Evolutionary conservation across 2,888 invertebrate species (phyloP), one percentile per base, ranked within the genome.

Genomic region (Agonopterix arenella): DNA sequence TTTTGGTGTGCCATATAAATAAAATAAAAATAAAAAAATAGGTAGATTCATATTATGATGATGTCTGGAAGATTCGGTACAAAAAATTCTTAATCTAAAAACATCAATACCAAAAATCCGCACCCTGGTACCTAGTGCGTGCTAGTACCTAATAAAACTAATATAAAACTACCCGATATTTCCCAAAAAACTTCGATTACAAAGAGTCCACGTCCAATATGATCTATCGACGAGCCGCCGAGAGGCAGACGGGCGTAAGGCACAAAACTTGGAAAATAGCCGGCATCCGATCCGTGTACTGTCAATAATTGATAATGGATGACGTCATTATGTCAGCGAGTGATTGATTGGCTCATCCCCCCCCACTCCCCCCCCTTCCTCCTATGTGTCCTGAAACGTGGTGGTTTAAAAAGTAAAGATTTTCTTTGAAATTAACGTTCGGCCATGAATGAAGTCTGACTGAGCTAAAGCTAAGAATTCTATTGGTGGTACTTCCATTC

Each of bases 241-340:
- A n/a, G 9, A 7, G 13, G 43, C 4, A 13, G 43, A 43, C 5
- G 9, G 43, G 11, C 43, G 43, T 28, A 71, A 73, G 73, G 74
- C 70, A 79, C 76, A 78, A 78, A 80, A 80, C 79, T 80, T 80
- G 78, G 77, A 77, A 80, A 83, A 82, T 79, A 72, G 75, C 70
- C 73, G 76, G 70, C 73, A 74, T 75, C 75, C 76, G 76, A 76
- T 75, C 78, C 76, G 68, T 77, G 76, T 76, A 73, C 80, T 80
- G 85, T 84, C 85, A 84, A 84, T 86, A 85, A 88, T 88, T 86
- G 86, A 84, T 86, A 86, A 86, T 85, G 84, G 86, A 86, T 85
- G 85, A 84, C 84, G 84, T 82, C 83, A 85, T 84, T 80, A 82
- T 76, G 82, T 82, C 83, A 77, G 73, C 60, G 60, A 18, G 77